A percentile compares a stretch with the other conserved stretches of the same genome.
Evolutionary conservation across 64 coral and sea anemone species (phyloP).

Genomic region (Hydrozoanthus tunicans): DNA sequence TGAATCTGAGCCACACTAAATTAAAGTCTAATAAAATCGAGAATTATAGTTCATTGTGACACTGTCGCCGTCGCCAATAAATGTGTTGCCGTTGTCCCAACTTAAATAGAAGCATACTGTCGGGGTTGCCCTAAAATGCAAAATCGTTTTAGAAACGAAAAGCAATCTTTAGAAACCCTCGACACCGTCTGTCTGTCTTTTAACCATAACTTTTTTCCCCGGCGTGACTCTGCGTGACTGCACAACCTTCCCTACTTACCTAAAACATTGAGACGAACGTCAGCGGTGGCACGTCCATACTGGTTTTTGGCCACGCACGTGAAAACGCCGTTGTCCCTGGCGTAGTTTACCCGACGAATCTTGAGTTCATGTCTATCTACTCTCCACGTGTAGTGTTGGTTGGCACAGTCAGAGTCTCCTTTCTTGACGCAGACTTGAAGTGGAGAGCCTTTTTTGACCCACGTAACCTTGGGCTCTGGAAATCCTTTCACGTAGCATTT

Average conservation of each 20-base stretch:
- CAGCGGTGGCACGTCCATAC: neutral
- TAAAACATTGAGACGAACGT: conserved; percentile 9
- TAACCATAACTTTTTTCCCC: neutral
- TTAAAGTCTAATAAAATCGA: no score
- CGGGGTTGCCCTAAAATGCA: no score
- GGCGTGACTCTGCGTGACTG: no score
- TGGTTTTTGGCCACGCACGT: conserved; percentile 6
- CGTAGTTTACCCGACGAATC: conserved; percentile 7
- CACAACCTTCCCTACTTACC: conserved; percentile 4
- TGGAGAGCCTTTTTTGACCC: conserved; percentile 22
- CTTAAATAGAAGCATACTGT: no score
- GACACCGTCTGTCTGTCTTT: neutral
- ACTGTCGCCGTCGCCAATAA: no score
- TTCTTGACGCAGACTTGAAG: conserved; percentile 29
- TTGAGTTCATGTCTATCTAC: conserved; percentile 17
- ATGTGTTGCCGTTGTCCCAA: no score
- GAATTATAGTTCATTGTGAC: no score
- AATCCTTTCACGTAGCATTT: conserved; percentile 1
- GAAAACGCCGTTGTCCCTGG: conserved; percentile 1
- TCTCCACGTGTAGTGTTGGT: conserved; percentile 28
- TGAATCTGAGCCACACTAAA: no score
- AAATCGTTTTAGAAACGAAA: no score
- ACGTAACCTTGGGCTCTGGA: conserved; percentile 31
- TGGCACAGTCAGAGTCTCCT: neutral
- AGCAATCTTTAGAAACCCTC: no score